Base-by-base conservation (phyloP, 2,113 vertebrate species). In the Monopterus albus region DNA sequence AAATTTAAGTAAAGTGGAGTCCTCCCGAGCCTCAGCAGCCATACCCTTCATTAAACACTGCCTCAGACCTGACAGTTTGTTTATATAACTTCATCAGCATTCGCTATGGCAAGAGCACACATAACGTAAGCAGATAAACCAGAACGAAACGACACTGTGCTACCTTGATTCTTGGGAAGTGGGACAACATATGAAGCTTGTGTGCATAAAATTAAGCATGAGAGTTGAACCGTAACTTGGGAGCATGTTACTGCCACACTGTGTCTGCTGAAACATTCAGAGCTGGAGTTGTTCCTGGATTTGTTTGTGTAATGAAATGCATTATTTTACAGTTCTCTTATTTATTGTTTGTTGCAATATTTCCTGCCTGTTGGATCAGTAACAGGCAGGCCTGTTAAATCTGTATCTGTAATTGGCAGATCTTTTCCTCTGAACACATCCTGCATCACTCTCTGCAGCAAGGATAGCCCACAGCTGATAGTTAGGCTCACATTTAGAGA, bases 1-100 rank as follows among this genome's bases (percentile, higher is more conserved):
- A 35, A 81, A 62, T 71, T 56, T 42, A 26, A 45, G 68, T 52
- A 51, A 63, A 79, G 73, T 76, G 85, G 75, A 76, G 79, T 75
- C 81, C 79, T 45, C 42, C 83, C 1, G 81, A 43, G 78, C 71
- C 52, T 13, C 45, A 10, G 78, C 61, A n/a, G 8, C 46, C 77
- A 1, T 42, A 31, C 57, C 78, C 65, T 72, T 81, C 76, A 84
- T 86, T 85, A 84, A 72, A 35, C 31, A 55, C 57, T 8, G 18
- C 29, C 73, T 64, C 21, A 17, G 50, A 63, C 68, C 23, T 21
- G 55, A 47, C 70, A 28, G 9, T 57, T 79, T 75, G 62, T 81
- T 77, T 83, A 65, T 71, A 38, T 61, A 35, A 29, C 63, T 20
- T 49, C 47, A 42, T 18, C 33, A 7, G 18, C 42, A 4, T 21